Evolutionary conservation across 2,113 vertebrate genomes (phyloP), one percentile per base, ranked within the genome.

Genomic region (Clarias magur): DNA sequence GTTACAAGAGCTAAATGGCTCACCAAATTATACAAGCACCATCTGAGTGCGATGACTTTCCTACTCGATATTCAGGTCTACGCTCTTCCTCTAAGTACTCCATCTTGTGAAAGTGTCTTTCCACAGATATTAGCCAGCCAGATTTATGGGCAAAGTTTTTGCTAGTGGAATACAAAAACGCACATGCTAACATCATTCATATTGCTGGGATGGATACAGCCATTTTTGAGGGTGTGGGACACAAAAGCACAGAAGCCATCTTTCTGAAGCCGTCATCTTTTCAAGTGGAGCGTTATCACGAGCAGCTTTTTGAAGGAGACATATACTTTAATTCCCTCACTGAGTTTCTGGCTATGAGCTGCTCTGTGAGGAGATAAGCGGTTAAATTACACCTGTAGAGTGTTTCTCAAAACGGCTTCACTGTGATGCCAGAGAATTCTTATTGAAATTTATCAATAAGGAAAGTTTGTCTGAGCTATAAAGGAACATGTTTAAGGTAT

Each of bases 91-190:
- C 65, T 54, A 59, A 19, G 23, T 67, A 21, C 54, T 59, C 30
- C 13, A 78, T 57, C 75, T 82, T 72, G 15, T 15, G n/a, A 57
- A 80, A 86, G 63, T 63, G 60, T 87, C 72, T 89, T 53, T 80
- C 63, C 34, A 56, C 21, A 85, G 82, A 59, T 89, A 89, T 83
- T 88, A 88, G 63, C 16, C n/a, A 5, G 70, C 67, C 60, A 54
- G 86, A 86, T 86, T 80, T 88, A 86, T 86, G 59, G 85, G 73
- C 23, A 38, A 60, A 12, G 23, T 86, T 87, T 67, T 80, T 88
- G 65, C 89, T 83, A n/a, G 53, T 42, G 75, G 80, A 88, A 88
- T 83, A 57, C 85, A 86, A 73, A 80, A 42, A 30, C 78, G 27
- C 70, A 81, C 9, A 86, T 38, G 30, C 78, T 42, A 59, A 57